phyloP scores from a whole-genome alignment of 2,797 vertebrate genomes.

The Phataginus tricuspis region DNA sequence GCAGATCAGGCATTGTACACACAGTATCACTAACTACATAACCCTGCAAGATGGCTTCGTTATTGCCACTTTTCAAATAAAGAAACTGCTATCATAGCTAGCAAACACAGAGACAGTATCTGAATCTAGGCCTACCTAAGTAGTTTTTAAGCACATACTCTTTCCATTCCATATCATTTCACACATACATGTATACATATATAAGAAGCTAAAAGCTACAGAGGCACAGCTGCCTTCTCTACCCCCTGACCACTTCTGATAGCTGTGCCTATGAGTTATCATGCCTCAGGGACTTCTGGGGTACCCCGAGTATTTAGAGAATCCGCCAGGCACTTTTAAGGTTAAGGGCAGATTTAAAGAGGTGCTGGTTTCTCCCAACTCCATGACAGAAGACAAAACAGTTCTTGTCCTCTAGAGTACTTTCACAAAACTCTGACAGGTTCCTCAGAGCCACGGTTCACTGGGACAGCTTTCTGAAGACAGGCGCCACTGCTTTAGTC shows the following conservation, averaged over 20 bases:
- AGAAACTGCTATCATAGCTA: not conserved
- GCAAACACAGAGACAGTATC: constrained; percentile 1
- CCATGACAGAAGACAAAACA: not conserved
- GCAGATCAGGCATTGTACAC: not conserved
- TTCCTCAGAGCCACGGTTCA: constrained; percentile 17
- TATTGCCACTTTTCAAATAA: constrained; percentile 11
- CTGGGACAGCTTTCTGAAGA: constrained; percentile 44
- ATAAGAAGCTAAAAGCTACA: constrained; percentile 9
- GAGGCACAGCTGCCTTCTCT: not conserved
- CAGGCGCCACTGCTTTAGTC: not conserved
- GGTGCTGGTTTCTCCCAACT: not conserved
- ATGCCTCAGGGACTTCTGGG: not conserved
- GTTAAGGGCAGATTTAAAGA: not conserved
- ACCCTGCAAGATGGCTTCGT: not conserved
- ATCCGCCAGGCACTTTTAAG: not conserved
- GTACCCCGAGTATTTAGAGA: not conserved
- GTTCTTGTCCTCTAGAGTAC: not conserved
- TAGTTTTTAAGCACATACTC: constrained; percentile 20
- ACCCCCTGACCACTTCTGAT: not conserved
- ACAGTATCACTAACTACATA: not conserved
- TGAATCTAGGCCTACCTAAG: not conserved
- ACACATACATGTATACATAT: not conserved
- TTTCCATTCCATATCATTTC: not conserved
- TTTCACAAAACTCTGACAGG: constrained; percentile 22
- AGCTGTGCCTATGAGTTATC: not conserved